Evolutionary conservation across 2,888 invertebrate genomes (phyloP).

Genomic region (Pocota personata): DNA sequence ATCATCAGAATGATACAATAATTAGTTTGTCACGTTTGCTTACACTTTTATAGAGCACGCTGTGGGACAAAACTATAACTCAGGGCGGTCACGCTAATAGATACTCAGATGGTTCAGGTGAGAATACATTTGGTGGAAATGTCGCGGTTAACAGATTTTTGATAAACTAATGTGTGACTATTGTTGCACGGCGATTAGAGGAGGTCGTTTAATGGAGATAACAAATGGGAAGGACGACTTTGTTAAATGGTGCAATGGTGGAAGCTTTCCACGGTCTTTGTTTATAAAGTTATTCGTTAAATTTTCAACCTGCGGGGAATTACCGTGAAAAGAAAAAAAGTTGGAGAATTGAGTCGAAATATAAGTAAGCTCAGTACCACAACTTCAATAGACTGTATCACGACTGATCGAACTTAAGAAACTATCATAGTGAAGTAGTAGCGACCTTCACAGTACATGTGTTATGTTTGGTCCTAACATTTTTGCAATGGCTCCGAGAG

Average conservation of each 20-base stretch:
- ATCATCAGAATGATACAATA: neutral
- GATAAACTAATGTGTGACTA: neutral
- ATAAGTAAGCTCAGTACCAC: too few species aligned
- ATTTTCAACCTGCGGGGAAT: neutral
- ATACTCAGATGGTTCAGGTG: neutral
- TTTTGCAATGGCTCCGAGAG: too few species aligned
- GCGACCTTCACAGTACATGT: too few species aligned
- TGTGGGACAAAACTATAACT: neutral
- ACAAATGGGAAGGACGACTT: neutral
- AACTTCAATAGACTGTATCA: too few species aligned
- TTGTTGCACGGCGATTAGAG: neutral
- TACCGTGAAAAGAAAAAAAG: too few species aligned
- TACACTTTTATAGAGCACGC: neutral
- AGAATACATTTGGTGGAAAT: neutral
- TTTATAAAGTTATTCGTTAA: neutral
- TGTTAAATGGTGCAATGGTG: neutral
- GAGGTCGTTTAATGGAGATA: neutral
- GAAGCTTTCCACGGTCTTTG: neutral
- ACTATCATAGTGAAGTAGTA: too few species aligned
- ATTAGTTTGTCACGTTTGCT: constrained; percentile 6
- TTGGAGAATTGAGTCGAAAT: too few species aligned
- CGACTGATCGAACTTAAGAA: too few species aligned
- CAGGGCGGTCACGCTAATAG: neutral
- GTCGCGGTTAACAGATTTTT: neutral
- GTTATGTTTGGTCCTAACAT: too few species aligned